Evolutionary conservation across 2,113 vertebrate genomes (phyloP).

Genomic region (Syngnathoides biaculeatus): DNA sequence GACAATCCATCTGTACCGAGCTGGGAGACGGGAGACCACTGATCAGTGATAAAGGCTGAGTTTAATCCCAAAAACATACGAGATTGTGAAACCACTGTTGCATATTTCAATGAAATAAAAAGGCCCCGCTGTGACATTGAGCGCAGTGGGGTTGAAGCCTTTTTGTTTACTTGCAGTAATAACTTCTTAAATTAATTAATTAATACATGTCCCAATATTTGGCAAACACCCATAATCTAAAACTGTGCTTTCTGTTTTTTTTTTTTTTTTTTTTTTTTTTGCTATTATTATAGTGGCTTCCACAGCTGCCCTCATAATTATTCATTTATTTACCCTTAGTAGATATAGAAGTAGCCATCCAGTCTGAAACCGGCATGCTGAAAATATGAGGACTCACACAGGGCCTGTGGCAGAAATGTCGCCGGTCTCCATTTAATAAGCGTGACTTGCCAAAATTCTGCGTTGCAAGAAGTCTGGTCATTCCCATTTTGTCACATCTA

Average conservation of each 20-base stretch:
- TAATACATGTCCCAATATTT: neutral
- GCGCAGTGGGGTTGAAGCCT: constrained; percentile 2
- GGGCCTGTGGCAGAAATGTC: neutral
- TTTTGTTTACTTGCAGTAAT: neutral
- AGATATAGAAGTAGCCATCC: constrained; percentile 3
- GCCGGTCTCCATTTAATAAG: constrained; percentile 3
- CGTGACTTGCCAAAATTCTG: neutral
- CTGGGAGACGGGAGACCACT: constrained; percentile 43
- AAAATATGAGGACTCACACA: constrained; percentile 3
- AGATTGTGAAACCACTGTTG: constrained; percentile 42
- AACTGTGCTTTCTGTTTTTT: neutral
- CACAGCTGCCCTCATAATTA: neutral
- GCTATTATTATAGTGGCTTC: neutral
- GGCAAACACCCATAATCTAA: neutral
- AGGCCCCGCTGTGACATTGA: constrained; percentile 12
- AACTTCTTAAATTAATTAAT: neutral
- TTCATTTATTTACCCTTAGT: neutral
- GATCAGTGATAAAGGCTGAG: constrained; percentile 50
- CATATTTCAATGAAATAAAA: constrained; percentile 27
- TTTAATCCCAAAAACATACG: constrained; percentile 51
- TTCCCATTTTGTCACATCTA: neutral
- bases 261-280: neutral
- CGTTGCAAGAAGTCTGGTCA: neutral
- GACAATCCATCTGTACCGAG: constrained; percentile 44
- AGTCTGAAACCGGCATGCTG: neutral